Evolutionary conservation across 2,797 vertebrate species (phyloP), one percentile per base, ranked within the genome.

Genomic region (Geotrypetes seraphini): DNA sequence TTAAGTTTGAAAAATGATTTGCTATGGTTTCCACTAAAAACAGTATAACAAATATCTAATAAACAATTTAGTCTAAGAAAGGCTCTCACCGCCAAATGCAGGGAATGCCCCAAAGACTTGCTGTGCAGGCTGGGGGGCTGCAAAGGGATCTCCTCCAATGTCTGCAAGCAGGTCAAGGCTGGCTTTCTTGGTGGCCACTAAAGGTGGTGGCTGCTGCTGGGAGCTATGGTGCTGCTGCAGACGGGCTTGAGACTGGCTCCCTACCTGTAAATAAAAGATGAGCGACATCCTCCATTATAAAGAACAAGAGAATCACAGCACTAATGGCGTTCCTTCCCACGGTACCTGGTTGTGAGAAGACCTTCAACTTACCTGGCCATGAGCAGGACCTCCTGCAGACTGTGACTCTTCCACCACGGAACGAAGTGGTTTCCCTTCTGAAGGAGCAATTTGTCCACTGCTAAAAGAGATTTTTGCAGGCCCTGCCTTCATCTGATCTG

Each of bases 121-220:
- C 53, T 65, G 60, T 79, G 67, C 79, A 71, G 75, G 71, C 1
- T 77, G 85, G 13, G 86, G 81, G 23, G 87, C 79, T 1, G 89
- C 90, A 49, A 88, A 91, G 21, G 70, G 85, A 38, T 91, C 90
- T 2, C 83, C 75, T 10, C 87, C 78, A 25, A 87, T 79, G 57
- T 91, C 90, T 2, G 89, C 83, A 2, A 89, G 79, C 9, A 89
- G 86, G 47, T 86, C 75, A 3, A 57, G 60, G 18, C 63, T 57
- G 42, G 60, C 47, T 31, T 71, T 71, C 48, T 60, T 62, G 31
- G 39, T 22, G 0, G 55, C 37, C 7, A 64, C 39, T 10, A 33
- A 30, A 6, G 39, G 22, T n/a, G 51, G 27, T 3, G 47, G 53
- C n/a, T n/a, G n/a, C n/a, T n/a, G n/a, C 36, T 62, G 69, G 4